Percentiles rank a stretch among this genome's conserved stretches.
phyloP scores from a whole-genome alignment of 2,888 invertebrate species.

The Lissonota sp. region DNA sequence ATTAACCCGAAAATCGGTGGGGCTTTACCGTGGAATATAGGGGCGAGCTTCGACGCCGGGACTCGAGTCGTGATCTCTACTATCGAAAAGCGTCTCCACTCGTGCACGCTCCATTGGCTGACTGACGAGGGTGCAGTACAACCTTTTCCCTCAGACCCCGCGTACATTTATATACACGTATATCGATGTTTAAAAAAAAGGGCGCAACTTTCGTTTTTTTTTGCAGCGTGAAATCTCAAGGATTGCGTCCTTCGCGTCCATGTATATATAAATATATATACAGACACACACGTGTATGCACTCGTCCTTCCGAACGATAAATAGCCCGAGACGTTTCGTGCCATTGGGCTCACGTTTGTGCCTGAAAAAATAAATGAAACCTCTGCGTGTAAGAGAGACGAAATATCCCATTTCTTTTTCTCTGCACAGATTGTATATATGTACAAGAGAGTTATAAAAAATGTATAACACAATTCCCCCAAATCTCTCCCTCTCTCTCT shows the following conservation, averaged over 20 bases:
- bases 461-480: no score
- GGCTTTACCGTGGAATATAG: conserved; percentile 58
- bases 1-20: conserved; percentile 73
- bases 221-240: no score
- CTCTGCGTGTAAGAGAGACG: background rate
- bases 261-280: no score
- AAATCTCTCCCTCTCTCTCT: conserved; percentile 25
- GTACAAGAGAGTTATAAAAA: no score
- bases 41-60: conserved; percentile 60
- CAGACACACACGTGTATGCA: conserved; percentile 31
- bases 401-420: conserved; percentile 31
- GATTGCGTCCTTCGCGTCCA: no score
- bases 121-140: conserved; percentile 69
- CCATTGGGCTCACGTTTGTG: conserved; percentile 36
- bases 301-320: conserved; percentile 62
- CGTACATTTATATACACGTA: background rate
- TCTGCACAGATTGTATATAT: no score
- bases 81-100: conserved; percentile 68
- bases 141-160: conserved; percentile 49
- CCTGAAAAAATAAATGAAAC: conserved; percentile 61
- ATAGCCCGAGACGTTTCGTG: conserved; percentile 61
- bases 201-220: no score
- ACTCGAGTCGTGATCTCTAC: conserved; percentile 64
- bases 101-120: conserved; percentile 70
- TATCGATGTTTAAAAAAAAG: no score